These are phyloP conservation scores for Grapholita molesta DNA, from an alignment of 1,140 invertebrate species.

Conservation along the genomic window DNA sequence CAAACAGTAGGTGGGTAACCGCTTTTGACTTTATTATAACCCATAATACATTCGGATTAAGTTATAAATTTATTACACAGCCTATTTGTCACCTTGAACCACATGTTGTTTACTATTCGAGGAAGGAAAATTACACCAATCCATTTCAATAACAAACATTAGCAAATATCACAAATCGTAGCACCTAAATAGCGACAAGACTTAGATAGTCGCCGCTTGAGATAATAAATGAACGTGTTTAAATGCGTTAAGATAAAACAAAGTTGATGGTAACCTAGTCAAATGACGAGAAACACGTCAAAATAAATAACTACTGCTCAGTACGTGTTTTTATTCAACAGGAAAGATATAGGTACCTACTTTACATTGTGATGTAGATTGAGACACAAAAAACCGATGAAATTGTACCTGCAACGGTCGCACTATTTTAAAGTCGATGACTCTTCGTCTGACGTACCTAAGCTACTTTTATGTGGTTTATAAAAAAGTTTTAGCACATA, in stretches of 20 bases:
- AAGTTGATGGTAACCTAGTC: background rate
- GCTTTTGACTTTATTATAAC: background rate
- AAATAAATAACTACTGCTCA: background rate
- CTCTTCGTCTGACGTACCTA: slow-evolving; percentile 18
- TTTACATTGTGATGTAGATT: background rate
- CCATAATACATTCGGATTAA: background rate
- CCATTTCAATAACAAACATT: background rate
- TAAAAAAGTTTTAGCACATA: background rate
- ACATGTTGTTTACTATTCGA: background rate
- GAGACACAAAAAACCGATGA: slow-evolving; percentile 19
- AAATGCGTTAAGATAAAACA: background rate
- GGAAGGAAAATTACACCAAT: background rate
- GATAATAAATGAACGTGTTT: background rate
- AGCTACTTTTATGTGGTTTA: background rate
- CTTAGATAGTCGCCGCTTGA: background rate
- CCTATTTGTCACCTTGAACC: background rate
- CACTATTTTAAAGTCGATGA: slow-evolving; percentile 49
- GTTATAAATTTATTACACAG: too few species aligned
- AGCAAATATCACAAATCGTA: background rate
- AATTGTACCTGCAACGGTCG: slow-evolving; percentile 29
- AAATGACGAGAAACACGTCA: background rate
- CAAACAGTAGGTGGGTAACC: background rate
- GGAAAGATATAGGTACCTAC: background rate
- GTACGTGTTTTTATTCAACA: background rate
- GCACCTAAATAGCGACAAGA: too few species aligned